Conservation (phyloP, 1,140 invertebrate species). For the Elymnias hypermnestra region DNA sequence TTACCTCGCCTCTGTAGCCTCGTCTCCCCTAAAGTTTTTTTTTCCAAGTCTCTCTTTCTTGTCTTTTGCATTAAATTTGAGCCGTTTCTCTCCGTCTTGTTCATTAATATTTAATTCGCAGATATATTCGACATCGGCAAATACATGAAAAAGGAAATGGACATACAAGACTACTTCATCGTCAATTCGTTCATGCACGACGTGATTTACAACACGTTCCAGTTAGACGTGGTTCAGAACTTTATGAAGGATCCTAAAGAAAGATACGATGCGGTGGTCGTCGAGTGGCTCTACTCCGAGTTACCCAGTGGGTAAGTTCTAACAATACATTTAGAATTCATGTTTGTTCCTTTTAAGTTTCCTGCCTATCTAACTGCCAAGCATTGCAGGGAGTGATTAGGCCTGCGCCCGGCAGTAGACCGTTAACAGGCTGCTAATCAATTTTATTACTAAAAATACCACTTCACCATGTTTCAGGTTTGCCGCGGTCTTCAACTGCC, state of each 20-base stretch:
- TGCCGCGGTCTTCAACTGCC: slow-evolving; percentile 37
- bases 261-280: slow-evolving; percentile 37
- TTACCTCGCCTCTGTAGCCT: too few relatives aligned
- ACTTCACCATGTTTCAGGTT: too few relatives aligned
- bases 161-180: slow-evolving; percentile 15
- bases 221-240: slow-evolving; percentile 22
- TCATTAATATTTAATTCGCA: slow-evolving; percentile 11
- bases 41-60: too few relatives aligned
- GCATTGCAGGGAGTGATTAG: too few relatives aligned
- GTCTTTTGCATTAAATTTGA: too few relatives aligned
- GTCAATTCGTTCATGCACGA: slow-evolving; percentile 6
- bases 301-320: slow-evolving; percentile 31
- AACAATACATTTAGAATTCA: slow-evolving; percentile 12
- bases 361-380: background rate
- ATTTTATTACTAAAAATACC: too few relatives aligned
- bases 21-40: background rate
- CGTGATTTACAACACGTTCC: slow-evolving; percentile 18
- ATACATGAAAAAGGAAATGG: slow-evolving; percentile 22
- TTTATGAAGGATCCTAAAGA: slow-evolving; percentile 33
- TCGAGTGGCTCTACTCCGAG: slow-evolving; percentile 40
- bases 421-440: background rate
- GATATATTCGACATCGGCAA: slow-evolving; percentile 20
- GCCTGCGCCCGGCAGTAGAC: too few relatives aligned
- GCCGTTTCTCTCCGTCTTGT: too few relatives aligned
- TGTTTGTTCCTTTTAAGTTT: too few relatives aligned